Evolutionary conservation across 2,888 invertebrate species (phyloP).

Genomic region (Hirtodrosophila trivittata): DNA sequence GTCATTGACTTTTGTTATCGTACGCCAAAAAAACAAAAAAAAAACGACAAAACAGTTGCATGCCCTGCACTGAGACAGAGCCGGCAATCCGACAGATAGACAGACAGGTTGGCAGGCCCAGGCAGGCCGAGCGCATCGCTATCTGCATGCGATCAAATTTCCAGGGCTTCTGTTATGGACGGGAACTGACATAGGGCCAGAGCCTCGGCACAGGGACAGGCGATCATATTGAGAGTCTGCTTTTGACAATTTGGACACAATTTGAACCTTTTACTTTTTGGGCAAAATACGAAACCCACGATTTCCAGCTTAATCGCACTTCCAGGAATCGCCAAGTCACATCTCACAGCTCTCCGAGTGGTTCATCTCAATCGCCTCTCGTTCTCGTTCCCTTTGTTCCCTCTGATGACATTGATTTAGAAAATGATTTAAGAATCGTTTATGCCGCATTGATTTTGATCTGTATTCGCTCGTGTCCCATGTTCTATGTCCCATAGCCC

Average conservation of each 20-base stretch:
- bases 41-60: constrained; percentile 74
- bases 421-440: constrained; percentile 78
- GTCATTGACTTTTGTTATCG: constrained; percentile 78
- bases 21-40: constrained; percentile 76
- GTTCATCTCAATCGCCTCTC: background rate
- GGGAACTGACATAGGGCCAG: constrained; percentile 9
- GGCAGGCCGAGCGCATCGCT: constrained; percentile 53
- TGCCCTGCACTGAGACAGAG: constrained; percentile 48
- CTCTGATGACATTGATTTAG: constrained; percentile 76
- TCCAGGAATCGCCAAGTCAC: constrained; percentile 59
- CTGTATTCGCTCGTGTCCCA: constrained; percentile 14
- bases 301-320: constrained; percentile 63
- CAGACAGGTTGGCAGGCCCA: constrained; percentile 50
- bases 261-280: constrained; percentile 78
- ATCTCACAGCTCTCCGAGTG: constrained; percentile 18
- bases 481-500: too few species aligned
- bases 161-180: constrained; percentile 72
- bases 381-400: constrained; percentile 6
- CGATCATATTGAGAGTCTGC: constrained; percentile 76
- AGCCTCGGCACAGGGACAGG: constrained; percentile 1
- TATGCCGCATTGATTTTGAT: constrained; percentile 55
- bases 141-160: constrained; percentile 80
- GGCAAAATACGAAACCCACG: constrained; percentile 50
- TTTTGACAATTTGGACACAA: constrained; percentile 80
- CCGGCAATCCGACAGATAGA: constrained; percentile 10